Evolutionary conservation across 2,113 vertebrate species (phyloP).

Genomic region (Galeopterus variegatus): DNA sequence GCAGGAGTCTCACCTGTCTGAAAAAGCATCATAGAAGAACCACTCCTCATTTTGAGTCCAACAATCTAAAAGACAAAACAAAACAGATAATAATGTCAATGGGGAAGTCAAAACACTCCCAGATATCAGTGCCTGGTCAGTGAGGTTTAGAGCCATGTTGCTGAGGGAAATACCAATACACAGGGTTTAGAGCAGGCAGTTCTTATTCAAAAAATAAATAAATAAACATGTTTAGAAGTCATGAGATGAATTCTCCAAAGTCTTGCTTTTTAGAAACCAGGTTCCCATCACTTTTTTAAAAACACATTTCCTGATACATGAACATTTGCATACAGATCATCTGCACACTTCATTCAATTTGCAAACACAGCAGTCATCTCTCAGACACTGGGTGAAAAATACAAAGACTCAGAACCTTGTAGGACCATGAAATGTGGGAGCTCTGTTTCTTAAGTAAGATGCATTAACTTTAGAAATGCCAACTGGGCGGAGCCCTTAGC

Average conservation of each 20-base stretch:
- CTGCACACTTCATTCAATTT: conserved; percentile 9
- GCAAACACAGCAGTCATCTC: conserved; percentile 55
- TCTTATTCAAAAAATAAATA: conserved; percentile 70
- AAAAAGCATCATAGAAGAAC: background rate
- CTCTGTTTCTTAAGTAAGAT: conserved; percentile 70
- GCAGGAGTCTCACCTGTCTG: background rate
- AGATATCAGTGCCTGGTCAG: no score
- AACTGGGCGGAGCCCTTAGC: conserved; percentile 70
- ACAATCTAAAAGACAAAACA: background rate
- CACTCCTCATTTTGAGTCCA: conserved; percentile 43
- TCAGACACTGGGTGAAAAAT: background rate
- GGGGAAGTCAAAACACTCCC: background rate
- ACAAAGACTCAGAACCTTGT: conserved; percentile 13
- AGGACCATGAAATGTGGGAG: background rate
- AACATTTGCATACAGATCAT: conserved; percentile 40
- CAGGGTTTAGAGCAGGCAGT: background rate
- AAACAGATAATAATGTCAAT: background rate
- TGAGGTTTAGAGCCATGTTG: background rate
- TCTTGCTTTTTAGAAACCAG: conserved; percentile 18
- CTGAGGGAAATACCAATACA: background rate
- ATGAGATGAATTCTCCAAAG: conserved; percentile 53
- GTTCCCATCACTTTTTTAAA: conserved; percentile 55
- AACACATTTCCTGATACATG: background rate
- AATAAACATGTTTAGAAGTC: background rate
- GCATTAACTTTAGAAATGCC: conserved; percentile 72